Conservation (phyloP, 2,888 invertebrate species). For the Baccha elongata region DNA sequence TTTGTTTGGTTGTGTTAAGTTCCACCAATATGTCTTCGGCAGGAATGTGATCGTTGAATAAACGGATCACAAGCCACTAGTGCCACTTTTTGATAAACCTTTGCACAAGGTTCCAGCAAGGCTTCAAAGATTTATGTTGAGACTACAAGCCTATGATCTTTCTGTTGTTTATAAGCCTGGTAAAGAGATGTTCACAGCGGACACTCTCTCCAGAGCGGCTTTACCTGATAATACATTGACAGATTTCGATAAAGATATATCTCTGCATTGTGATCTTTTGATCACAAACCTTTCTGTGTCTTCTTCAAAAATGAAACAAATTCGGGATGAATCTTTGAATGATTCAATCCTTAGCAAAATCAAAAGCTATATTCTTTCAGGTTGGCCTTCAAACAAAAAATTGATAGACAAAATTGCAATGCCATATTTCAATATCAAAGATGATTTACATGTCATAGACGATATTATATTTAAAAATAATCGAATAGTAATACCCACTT, state of each 20-base stretch:
- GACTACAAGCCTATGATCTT: not conserved
- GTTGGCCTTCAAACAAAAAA: not conserved
- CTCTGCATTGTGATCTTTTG: not conserved
- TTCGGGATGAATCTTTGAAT: not conserved
- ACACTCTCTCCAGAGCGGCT: not conserved
- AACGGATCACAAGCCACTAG: not conserved
- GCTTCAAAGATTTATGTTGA: not conserved
- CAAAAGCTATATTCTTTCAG: not conserved
- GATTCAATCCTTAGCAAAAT: not conserved
- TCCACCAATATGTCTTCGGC: not conserved
- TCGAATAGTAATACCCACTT: not conserved
- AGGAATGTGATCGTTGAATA: not conserved
- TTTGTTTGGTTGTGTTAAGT: not conserved
- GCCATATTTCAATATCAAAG: conserved; percentile 13
- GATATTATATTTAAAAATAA: not conserved
- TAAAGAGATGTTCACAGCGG: not conserved
- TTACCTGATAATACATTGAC: not conserved
- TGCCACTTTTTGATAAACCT: not conserved
- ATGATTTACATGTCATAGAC: not conserved
- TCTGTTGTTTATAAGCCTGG: not conserved
- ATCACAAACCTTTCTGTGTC: not conserved
- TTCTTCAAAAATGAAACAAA: not conserved
- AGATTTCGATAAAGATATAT: not conserved
- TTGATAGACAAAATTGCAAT: not conserved
- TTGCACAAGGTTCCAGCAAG: not conserved